phyloP scores from a whole-genome alignment of 1,140 invertebrate genomes.

The Neodiprion fabricii region DNA sequence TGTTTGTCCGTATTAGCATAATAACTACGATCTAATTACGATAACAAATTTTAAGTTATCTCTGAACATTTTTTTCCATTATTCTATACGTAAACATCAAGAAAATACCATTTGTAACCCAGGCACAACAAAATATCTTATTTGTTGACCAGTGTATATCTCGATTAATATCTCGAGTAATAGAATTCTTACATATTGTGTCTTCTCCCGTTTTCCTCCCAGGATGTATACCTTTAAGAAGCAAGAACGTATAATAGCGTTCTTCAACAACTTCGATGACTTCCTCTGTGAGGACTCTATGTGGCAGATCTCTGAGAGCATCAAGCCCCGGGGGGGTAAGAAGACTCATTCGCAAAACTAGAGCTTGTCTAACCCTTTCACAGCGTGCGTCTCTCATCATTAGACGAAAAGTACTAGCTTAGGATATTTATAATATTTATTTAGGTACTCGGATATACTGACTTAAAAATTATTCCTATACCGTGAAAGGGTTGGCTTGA shows the following conservation, averaged over 20 bases:
- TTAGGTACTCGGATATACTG: constrained; percentile 23
- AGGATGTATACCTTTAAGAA: constrained; percentile 87
- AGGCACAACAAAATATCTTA: too few species aligned
- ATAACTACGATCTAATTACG: too few species aligned
- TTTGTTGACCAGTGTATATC: too few species aligned
- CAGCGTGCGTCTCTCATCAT: constrained; percentile 35
- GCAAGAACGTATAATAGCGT: constrained; percentile 90
- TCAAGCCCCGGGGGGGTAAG: constrained; percentile 86
- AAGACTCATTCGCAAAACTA: constrained; percentile 58
- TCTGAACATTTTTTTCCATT: too few species aligned
- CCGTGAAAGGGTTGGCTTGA: constrained; percentile 39
- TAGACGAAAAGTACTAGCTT: constrained; percentile 33
- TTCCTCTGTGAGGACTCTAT: constrained; percentile 94
- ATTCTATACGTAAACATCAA: too few species aligned
- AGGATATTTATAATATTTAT: constrained; percentile 32
- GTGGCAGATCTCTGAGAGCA: constrained; percentile 96
- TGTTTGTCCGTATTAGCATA: too few species aligned
- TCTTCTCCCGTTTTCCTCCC: constrained; percentile 49
- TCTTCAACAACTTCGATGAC: constrained; percentile 97
- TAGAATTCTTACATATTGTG: too few species aligned
- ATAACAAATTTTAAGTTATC: too few species aligned
- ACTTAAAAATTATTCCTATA: constrained; percentile 24
- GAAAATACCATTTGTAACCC: too few species aligned
- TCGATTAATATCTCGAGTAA: too few species aligned
- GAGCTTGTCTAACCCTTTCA: constrained; percentile 41